Conservation (phyloP, 2,797 vertebrate genomes). For the Morelia viridis region DNA sequence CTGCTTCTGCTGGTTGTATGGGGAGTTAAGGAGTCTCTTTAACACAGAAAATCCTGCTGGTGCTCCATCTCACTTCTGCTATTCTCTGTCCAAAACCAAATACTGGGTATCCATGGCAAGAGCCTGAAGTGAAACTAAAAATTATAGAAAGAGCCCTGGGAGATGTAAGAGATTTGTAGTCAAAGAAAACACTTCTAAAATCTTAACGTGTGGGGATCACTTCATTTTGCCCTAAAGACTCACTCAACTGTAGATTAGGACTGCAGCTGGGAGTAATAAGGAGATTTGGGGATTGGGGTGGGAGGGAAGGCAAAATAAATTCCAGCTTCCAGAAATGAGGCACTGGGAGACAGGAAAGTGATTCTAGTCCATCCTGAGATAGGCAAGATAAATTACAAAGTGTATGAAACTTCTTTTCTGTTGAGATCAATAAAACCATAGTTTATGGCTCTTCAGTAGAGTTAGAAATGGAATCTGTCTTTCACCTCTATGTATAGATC, state of each 20-base stretch:
- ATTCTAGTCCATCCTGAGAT: neutral
- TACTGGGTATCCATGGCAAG: neutral
- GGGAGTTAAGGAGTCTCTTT: neutral
- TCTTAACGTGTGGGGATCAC: neutral
- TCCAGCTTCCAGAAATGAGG: neutral
- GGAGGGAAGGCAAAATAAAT: neutral
- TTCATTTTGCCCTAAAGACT: neutral
- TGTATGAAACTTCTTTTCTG: neutral
- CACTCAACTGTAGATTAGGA: neutral
- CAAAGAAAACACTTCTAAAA: neutral
- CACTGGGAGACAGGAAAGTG: neutral
- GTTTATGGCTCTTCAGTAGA: neutral
- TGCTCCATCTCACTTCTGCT: neutral
- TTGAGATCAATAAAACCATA: neutral
- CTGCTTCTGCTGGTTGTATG: neutral
- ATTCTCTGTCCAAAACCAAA: neutral
- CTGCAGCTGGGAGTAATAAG: neutral
- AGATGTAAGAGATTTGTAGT: neutral
- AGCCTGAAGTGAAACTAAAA: neutral
- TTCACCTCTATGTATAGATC: neutral
- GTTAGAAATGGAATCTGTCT: neutral
- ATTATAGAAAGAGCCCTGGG: neutral
- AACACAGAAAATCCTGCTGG: neutral
- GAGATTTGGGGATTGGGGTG: neutral
- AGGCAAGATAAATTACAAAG: neutral